phyloP scores from a whole-genome alignment of 2,113 vertebrate species.

The Thymallus thymallus region DNA sequence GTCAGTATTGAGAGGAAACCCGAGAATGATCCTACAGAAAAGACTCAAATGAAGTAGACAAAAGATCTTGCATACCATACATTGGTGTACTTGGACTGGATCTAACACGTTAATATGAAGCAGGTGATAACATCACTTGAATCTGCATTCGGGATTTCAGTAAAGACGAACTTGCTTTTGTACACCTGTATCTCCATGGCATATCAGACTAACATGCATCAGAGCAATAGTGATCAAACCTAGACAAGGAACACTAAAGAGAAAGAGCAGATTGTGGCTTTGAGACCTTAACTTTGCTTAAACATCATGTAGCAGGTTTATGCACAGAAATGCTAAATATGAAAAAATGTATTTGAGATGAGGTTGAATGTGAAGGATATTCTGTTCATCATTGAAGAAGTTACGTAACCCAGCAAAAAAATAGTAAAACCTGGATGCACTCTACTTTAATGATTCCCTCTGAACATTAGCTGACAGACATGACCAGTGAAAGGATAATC shows the following conservation, averaged over 20 bases:
- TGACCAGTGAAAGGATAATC: constrained; percentile 19
- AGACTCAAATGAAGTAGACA: too few species aligned
- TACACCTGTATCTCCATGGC: constrained; percentile 10
- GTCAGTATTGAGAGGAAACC: not conserved
- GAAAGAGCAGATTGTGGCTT: not conserved
- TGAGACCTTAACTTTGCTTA: not conserved
- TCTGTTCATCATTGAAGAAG: not conserved
- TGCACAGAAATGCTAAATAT: not conserved
- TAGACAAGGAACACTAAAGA: not conserved
- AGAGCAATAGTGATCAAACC: constrained; percentile 39
- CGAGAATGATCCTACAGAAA: too few species aligned
- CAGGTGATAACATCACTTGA: not conserved
- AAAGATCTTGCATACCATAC: not conserved
- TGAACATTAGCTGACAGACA: constrained; percentile 14
- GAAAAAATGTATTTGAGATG: not conserved
- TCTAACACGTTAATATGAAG: constrained; percentile 9
- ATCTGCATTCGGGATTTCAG: not conserved
- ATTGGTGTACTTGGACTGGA: not conserved
- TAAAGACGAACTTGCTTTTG: constrained; percentile 19
- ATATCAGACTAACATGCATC: constrained; percentile 52
- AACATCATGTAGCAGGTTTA: not conserved
- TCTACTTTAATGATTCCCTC: not conserved
- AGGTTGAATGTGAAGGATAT: not conserved
- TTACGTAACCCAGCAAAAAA: not conserved
- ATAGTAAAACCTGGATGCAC: not conserved